Evolutionary conservation across 2,113 vertebrate genomes (phyloP).

Genomic region (Calcarius ornatus): DNA sequence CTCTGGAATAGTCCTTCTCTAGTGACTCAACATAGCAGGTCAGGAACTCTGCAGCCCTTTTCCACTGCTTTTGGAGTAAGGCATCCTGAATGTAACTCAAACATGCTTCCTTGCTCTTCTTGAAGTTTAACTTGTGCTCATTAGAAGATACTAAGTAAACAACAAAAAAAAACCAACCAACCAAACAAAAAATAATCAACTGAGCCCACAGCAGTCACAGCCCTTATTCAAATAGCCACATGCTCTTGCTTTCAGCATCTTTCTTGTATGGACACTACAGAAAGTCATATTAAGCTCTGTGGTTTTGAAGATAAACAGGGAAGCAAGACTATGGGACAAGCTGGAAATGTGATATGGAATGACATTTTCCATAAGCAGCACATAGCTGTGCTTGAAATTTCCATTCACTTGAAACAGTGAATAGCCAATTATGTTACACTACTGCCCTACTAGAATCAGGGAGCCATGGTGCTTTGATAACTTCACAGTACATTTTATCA

Average conservation of each 20-base stretch:
- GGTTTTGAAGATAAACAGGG: not conserved
- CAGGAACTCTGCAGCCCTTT: slow-evolving; percentile 82
- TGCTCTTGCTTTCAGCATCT: not conserved
- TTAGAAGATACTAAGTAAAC: slow-evolving; percentile 22
- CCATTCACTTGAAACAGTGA: not conserved
- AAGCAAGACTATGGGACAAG: not conserved
- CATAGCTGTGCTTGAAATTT: not conserved
- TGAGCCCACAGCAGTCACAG: not conserved
- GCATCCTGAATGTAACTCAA: slow-evolving; percentile 80
- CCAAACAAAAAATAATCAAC: not conserved
- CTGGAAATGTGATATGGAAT: not conserved
- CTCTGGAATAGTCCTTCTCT: slow-evolving; percentile 61
- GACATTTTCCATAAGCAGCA: not conserved
- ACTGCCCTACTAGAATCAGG: not conserved
- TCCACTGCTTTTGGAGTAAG: slow-evolving; percentile 85
- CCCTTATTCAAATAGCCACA: fast-evolving
- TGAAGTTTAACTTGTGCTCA: slow-evolving; percentile 71
- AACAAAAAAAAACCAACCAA: not conserved
- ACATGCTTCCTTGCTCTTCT: slow-evolving; percentile 71
- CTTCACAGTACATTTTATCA: not conserved
- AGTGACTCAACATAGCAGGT: slow-evolving; percentile 78
- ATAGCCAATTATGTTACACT: not conserved
- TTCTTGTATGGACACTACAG: not conserved
- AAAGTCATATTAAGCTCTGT: not conserved
- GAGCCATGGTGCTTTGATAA: not conserved